phyloP scores from a whole-genome alignment of 2,888 invertebrate species.

The Uropetala carovei region DNA sequence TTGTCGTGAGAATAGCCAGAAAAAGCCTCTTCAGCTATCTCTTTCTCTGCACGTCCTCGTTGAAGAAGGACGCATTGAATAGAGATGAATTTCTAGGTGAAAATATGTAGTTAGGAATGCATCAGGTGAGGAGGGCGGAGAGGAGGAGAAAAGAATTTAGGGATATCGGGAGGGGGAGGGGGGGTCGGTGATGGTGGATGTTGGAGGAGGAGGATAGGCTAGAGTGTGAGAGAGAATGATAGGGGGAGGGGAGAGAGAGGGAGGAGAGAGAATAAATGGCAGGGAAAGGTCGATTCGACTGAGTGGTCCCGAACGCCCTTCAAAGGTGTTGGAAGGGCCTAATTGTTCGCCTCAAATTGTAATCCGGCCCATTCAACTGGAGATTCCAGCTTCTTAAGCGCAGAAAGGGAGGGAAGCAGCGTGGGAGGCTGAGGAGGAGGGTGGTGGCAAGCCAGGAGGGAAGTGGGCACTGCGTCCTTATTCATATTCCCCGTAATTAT shows the following conservation, averaged over 20 bases:
- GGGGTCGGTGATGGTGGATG: neutral
- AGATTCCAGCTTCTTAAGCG: constrained; percentile 32
- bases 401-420: neutral
- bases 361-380: constrained; percentile 29
- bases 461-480: constrained; percentile 22
- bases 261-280: neutral
- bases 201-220: neutral
- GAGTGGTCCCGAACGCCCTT: constrained; percentile 35
- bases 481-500: constrained; percentile 35
- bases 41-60: too few species aligned
- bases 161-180: neutral
- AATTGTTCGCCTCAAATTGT: constrained; percentile 35
- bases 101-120: neutral
- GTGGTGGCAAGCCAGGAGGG: neutral
- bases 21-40: too few species aligned
- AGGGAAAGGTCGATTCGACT: constrained; percentile 28
- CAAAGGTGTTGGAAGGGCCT: constrained; percentile 35
- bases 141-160: neutral
- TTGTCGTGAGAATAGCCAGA: too few species aligned
- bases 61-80: neutral
- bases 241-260: neutral
- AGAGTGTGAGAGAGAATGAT: neutral
- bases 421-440: neutral
- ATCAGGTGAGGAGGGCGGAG: neutral
- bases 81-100: neutral